Evolutionary conservation across 1,140 invertebrate genomes (phyloP), one percentile per base, ranked within the genome.

Genomic region (Drosophila watanabei): DNA sequence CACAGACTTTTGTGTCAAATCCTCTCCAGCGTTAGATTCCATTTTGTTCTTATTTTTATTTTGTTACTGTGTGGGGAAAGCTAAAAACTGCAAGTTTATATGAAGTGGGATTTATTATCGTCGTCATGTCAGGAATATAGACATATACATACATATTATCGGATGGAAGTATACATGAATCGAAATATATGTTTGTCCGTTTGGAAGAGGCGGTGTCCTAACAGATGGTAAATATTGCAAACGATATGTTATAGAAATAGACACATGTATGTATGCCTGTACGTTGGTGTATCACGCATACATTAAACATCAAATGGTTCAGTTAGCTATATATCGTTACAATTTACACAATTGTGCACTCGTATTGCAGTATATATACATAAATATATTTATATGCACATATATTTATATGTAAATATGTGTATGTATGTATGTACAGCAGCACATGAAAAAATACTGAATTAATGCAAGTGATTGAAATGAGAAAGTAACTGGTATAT

Each of bases 11-110:
- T 39, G 52, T 43, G 52, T 4, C 7, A 46, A 10, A 48, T 70
- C 68, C n/a, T 39, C 66, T n/a, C 48, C 48, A 16, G 35, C 24
- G 30, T 71, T 69, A 0, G 68, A 46, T 11, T 57, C 68, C 68
- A 71, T 71, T 33, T 46, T 69, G 28, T 33, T 32, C 4, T 46
- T 4, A 4, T n/a, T n/a, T 30, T 18, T 24, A 6, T 7, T 10
- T 13, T 56, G 6, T 39, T n/a, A 35, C 39, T 24, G 5, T 35
- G 16, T 13, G n/a, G 41, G 24, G 39, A 48, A 24, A 48, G 20
- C 41, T 65, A n/a, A 33, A 32, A 60, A 30, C 11, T 43, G 52
- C 28, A 16, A 52, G 4, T 39, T 18, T n/a, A n/a, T 32, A 20
- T 58, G 14, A 64, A 30, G 28, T 58, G 39, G 28, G 5, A 32